Percentiles rank a stretch among this genome's conserved stretches.
Conservation (phyloP, 2,113 vertebrate genomes). For the Mungos mungo region DNA sequence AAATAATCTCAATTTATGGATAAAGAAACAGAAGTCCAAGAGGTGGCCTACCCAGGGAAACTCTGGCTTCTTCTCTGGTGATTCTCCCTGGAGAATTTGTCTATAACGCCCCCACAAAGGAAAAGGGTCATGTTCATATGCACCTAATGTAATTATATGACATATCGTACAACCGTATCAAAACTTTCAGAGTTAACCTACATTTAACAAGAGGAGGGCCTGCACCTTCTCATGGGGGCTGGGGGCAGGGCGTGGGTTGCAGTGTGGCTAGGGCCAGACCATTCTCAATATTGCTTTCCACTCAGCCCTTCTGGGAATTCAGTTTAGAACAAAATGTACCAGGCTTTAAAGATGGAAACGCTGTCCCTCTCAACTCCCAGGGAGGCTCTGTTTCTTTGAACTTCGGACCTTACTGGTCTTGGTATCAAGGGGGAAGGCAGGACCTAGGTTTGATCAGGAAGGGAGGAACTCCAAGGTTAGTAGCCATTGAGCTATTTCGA, state of each 20-base stretch:
- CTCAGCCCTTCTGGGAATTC: background rate
- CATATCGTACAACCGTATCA: background rate
- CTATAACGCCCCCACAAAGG: background rate
- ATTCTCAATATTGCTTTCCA: background rate
- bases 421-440: background rate
- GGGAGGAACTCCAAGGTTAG: background rate
- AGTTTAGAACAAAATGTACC: constrained; percentile 15
- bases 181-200: background rate
- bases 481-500: background rate
- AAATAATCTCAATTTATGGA: background rate
- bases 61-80: background rate
- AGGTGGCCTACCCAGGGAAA: background rate
- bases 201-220: background rate
- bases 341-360: background rate
- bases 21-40: background rate
- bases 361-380: background rate
- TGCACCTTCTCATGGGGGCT: background rate
- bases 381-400: background rate
- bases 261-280: background rate
- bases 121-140: background rate
- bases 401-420: background rate
- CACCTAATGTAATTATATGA: background rate
- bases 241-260: background rate
- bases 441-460: background rate
- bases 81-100: background rate